Conservation (phyloP, 23 tunicate genomes). For the Phallusia fumigata region DNA sequence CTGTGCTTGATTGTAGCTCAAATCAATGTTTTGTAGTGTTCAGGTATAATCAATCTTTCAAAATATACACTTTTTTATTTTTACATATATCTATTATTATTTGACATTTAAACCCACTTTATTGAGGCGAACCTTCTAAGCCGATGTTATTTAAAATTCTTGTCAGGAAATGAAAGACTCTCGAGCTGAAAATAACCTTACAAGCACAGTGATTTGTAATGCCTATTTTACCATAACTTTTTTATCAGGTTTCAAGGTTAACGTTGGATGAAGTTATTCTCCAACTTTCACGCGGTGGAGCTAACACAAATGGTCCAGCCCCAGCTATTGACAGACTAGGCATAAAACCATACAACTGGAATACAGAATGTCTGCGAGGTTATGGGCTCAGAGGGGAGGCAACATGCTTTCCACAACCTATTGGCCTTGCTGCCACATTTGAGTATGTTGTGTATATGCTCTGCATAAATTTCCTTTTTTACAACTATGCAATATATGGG, state of each 20-base stretch:
- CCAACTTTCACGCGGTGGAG: constrained; percentile 83
- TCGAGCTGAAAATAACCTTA: too few relatives aligned
- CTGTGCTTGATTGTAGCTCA: neutral
- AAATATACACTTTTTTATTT: neutral
- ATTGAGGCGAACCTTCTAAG: too few relatives aligned
- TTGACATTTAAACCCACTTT: too few relatives aligned
- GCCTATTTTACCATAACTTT: too few relatives aligned
- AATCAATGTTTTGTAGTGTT: neutral
- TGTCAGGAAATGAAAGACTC: too few relatives aligned
- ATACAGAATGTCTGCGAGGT: constrained; percentile 81
- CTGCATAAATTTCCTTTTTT: too few relatives aligned
- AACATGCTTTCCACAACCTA: constrained; percentile 73
- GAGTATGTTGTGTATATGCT: constrained; percentile 23
- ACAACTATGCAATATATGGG: too few relatives aligned
- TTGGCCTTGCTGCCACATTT: constrained; percentile 90
- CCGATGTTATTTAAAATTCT: too few relatives aligned
- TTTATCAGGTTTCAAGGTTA: constrained; percentile 50
- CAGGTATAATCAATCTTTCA: neutral
- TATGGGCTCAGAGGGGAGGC: constrained; percentile 44
- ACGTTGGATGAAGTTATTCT: constrained; percentile 59
- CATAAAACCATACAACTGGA: constrained; percentile 80
- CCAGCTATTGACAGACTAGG: constrained; percentile 77
- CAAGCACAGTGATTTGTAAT: too few relatives aligned
- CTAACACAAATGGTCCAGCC: constrained; percentile 74
- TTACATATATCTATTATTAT: too few relatives aligned